Evolutionary conservation across 2,888 invertebrate genomes (phyloP).

Genomic region (Sialis lutaria): DNA sequence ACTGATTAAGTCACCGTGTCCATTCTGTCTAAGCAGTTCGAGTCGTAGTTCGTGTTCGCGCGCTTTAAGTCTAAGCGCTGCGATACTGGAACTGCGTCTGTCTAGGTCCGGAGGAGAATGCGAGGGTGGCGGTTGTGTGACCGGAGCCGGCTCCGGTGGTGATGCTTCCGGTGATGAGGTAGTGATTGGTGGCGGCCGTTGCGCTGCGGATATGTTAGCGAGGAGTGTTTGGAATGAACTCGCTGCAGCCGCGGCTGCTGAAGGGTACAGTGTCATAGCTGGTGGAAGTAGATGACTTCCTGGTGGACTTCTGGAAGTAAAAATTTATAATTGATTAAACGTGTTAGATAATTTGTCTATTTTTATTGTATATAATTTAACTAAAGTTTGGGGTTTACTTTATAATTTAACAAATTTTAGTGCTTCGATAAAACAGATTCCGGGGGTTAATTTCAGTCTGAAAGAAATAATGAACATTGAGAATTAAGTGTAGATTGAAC

Average conservation of each 20-base stretch:
- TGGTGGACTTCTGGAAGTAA: no score
- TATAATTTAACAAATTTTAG: no score
- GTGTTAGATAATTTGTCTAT: no score
- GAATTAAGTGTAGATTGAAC: no score
- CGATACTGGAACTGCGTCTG: slow-evolving; percentile 72
- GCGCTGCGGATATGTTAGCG: slow-evolving; percentile 56
- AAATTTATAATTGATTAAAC: no score
- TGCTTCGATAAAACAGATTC: no score
- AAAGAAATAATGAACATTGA: no score
- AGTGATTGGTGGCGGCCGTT: slow-evolving; percentile 26
- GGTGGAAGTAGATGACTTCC: slow-evolving; percentile 35
- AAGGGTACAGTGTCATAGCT: slow-evolving; percentile 37
- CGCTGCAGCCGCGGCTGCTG: slow-evolving; percentile 21
- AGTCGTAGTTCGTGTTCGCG: slow-evolving; percentile 75
- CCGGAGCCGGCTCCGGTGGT: slow-evolving; percentile 29
- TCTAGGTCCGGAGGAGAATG: slow-evolving; percentile 49
- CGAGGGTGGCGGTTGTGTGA: slow-evolving; percentile 31
- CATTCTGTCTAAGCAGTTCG: slow-evolving; percentile 65
- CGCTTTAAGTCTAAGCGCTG: slow-evolving; percentile 70
- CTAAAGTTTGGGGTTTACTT: no score
- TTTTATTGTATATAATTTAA: no score
- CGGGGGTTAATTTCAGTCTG: no score
- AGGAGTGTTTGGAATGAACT: slow-evolving; percentile 72
- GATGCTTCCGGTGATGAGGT: slow-evolving; percentile 17
- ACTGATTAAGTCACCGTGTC: slow-evolving; percentile 60